Percentiles rank a stretch among this genome's conserved stretches.
Evolutionary conservation across 2,888 invertebrate species (phyloP).

Genomic region (Stenodera caucasica): DNA sequence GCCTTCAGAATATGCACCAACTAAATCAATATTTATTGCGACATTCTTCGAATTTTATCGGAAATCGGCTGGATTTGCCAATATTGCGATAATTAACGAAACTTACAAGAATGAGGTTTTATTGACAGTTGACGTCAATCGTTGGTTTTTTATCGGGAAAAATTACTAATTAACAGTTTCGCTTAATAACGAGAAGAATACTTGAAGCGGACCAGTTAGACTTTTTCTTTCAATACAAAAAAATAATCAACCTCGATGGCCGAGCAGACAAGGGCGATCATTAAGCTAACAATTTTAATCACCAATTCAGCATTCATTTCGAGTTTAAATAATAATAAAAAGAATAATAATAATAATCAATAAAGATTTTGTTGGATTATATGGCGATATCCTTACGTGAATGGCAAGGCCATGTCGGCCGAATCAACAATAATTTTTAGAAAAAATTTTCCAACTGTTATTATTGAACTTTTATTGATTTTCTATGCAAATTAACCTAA

Average conservation of each 20-base stretch:
- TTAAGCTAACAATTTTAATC: neutral
- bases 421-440: too few relatives aligned
- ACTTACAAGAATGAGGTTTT: neutral
- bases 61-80: neutral
- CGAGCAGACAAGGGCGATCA: constrained; percentile 1
- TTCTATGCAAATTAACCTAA: neutral
- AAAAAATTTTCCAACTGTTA: neutral
- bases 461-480: too few relatives aligned
- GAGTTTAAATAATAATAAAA: neutral
- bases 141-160: too few relatives aligned
- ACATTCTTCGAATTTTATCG: neutral
- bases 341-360: neutral
- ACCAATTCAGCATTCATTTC: constrained; percentile 3
- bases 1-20: neutral
- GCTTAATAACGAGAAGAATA: too few relatives aligned
- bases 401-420: neutral
- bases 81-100: too few relatives aligned
- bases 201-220: neutral
- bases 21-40: neutral
- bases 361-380: neutral
- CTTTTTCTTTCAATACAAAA: neutral
- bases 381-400: neutral
- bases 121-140: too few relatives aligned
- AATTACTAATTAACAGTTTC: too few relatives aligned
- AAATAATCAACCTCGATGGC: neutral